These are phyloP conservation scores for Clostera curtula DNA, from an alignment of 2,888 invertebrate genomes.

Conservation along the genomic window DNA sequence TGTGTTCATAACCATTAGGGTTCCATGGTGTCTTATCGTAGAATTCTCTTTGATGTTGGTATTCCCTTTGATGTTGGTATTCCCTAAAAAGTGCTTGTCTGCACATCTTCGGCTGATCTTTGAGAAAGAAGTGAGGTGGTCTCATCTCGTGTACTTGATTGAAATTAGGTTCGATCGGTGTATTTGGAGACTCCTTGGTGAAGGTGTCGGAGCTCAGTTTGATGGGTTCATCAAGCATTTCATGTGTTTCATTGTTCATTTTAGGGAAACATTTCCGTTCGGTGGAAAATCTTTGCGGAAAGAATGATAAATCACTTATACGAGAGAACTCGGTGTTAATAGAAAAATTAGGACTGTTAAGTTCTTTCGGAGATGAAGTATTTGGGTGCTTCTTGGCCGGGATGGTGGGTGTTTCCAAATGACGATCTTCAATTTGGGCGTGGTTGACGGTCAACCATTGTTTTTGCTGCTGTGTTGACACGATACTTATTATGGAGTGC, in stretches of 20 bases:
- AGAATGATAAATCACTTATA: conserved; percentile 62
- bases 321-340: conserved; percentile 66
- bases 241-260: conserved; percentile 48
- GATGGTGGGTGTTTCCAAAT: conserved; percentile 35
- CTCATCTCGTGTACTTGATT: conserved; percentile 35
- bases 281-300: conserved; percentile 61
- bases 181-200: conserved; percentile 65
- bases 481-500: conserved; percentile 50
- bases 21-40: conserved; percentile 32
- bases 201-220: conserved; percentile 68
- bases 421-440: conserved; percentile 27
- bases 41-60: conserved; percentile 35
- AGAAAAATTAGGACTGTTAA: conserved; percentile 62
- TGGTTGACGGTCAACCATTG: conserved; percentile 44
- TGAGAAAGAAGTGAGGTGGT: conserved; percentile 34
- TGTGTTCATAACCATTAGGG: conserved; percentile 30
- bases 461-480: conserved; percentile 42
- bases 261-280: conserved; percentile 54
- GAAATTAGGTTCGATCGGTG: conserved; percentile 34
- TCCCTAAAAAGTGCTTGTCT: conserved; percentile 58
- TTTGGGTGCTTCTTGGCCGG: conserved; percentile 56
- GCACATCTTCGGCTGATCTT: conserved; percentile 49
- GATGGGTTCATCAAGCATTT: conserved; percentile 41
- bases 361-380: conserved; percentile 64
- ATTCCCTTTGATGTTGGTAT: conserved; percentile 41